Conservation (phyloP, 35 echinoderm and acorn worm genomes). For the Stichopus chloronotus region DNA sequence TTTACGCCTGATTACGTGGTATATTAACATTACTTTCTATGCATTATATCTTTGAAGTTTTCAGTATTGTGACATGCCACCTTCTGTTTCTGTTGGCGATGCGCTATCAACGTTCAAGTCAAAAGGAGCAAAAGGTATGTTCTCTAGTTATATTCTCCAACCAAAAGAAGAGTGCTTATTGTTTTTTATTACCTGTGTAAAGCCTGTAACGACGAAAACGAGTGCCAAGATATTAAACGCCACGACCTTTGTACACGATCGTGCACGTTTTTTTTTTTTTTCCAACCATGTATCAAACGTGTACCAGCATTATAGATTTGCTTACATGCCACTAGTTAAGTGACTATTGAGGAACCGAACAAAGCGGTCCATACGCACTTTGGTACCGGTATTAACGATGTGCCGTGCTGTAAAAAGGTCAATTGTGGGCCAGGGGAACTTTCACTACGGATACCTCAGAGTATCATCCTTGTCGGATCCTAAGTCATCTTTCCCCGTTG, state of each 20-base stretch:
- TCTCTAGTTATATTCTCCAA: slow-evolving; percentile 19
- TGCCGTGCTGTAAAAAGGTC: neutral
- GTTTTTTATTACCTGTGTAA: slow-evolving; percentile 2
- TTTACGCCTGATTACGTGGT: slow-evolving; percentile 4
- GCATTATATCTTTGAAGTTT: slow-evolving; percentile 44
- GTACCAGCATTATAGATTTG: too few relatives aligned
- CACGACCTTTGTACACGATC: slow-evolving; percentile 14
- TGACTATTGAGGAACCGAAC: slow-evolving; percentile 12
- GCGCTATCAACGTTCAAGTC: slow-evolving; percentile 36
- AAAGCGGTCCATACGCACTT: neutral
- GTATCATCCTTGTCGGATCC: neutral
- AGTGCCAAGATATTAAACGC: slow-evolving; percentile 12
- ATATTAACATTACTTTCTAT: slow-evolving; percentile 48
- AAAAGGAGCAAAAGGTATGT: slow-evolving; percentile 42
- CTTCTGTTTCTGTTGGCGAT: slow-evolving; percentile 41
- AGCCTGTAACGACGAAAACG: neutral
- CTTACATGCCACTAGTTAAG: slow-evolving; percentile 3
- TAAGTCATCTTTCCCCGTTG: slow-evolving; percentile 2
- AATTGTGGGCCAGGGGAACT: neutral
- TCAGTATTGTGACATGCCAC: slow-evolving; percentile 44
- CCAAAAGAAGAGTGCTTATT: slow-evolving; percentile 25
- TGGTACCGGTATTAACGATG: neutral
- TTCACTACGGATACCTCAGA: neutral
- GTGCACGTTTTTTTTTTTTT: neutral
- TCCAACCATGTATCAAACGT: slow-evolving; percentile 5